Evolutionary conservation across 2,888 invertebrate genomes (phyloP), one percentile per base, ranked within the genome.

Genomic region (Aplocera efformata): DNA sequence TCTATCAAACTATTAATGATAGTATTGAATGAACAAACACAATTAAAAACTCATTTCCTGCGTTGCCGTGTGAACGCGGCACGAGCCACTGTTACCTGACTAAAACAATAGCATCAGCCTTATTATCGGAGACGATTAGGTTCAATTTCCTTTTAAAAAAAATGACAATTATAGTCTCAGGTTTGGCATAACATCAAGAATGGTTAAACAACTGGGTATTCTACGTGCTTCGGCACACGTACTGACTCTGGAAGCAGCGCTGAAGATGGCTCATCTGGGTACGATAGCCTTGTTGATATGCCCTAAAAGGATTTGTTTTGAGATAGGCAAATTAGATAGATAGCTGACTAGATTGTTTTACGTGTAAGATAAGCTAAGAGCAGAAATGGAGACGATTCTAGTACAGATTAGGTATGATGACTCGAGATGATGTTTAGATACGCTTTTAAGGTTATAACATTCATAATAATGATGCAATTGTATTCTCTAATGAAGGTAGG

Each of bases 181-280:
- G 48, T 48, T 36, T 48, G 38, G 39, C 46, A 53, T 49, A 55
- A 49, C 48, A 55, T 40, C 32, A 48, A 23, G 27, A 39, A 34
- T 42, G 37, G 43, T 41, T 50, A 48, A 50, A 53, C 44, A 53
- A 40, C 29, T 21, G 29, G 29, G 23, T 36, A 33, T n/a, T n/a
- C 32, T 55, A 48, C 53, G 53, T 55, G 55, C 42, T 27, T 22
- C 27, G 24, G 17, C 8, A 36, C 55, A 55, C 48, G 52, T 48
- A 37, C 28, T 25, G 34, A 32, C 37, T 29, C 29, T 31, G 33
- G 32, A 4, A 32, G n/a, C 20, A 17, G 13, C 5, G n/a, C 23
- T 32, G 7, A 7, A 28, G 21, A 35, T 21, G 8, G 1, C 20
- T 21, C 30, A 20, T 32, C 32, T 17, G 28, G 8, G n/a, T 8